Evolutionary conservation across 2,888 invertebrate genomes (phyloP), one percentile per base, ranked within the genome.

Genomic region (Leptura quadrifasciata): DNA sequence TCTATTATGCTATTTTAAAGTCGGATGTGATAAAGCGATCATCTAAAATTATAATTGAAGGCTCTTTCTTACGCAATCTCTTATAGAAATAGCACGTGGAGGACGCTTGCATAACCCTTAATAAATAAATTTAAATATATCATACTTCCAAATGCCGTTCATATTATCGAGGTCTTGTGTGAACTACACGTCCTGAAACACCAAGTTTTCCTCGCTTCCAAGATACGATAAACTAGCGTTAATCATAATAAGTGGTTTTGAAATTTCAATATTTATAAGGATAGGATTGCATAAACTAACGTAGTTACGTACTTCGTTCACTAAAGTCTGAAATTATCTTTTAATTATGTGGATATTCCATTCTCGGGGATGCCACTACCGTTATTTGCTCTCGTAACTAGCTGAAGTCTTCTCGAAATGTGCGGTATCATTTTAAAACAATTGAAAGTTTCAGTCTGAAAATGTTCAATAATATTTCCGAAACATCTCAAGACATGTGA

Each of bases 71-170:
- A 47, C 47, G 47, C n/a, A 47, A 47, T n/a, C 47, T 47, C 15
- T n/a, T 47, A 47, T 47, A 47, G 47, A 47, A 47, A 47, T 47
- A 47, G 47, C 47, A n/a, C 5, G 39, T 47, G 15, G n/a, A 47
- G 47, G 47, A 15, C 47, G 15, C 47, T 47, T 47, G 47, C 47
- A 60, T 27, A 60, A 24, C 47, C 12, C 58, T 70, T 12, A 69
- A 31, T 24, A 47, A n/a, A 47, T 47, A 47, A 47, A 47, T 47
- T 47, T 47, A 47, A 47, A 47, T 47, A 47, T 47, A 47, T n/a
- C 47, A 47, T n/a, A 47, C 47, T 47, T 6, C 15, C 47, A 47
- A 47, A 47, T 47, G n/a, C n/a, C n/a, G 15, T 3, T 3, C n/a
- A 47, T 47, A 47, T 47, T n/a, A 39, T 47, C 15, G n/a, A 47